These are phyloP conservation scores for Artibeus lituratus DNA, from an alignment of 2,797 vertebrate species.

Conservation along the genomic window DNA sequence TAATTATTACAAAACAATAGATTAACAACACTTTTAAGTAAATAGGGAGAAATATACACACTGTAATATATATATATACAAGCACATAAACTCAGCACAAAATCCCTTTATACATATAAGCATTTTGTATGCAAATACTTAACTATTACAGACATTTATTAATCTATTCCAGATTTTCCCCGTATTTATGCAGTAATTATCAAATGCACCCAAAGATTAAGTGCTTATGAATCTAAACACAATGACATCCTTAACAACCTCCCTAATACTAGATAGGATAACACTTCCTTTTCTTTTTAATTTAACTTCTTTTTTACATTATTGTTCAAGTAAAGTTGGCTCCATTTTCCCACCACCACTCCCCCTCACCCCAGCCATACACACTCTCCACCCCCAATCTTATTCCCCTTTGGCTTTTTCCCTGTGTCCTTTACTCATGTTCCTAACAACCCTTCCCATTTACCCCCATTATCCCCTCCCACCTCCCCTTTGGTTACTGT, in stretches of 20 bases:
- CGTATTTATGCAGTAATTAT: neutral
- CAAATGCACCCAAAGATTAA: neutral
- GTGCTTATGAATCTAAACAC: neutral
- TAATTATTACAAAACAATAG: neutral
- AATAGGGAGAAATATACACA: neutral
- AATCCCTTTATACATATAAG: neutral
- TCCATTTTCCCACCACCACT: too few relatives aligned
- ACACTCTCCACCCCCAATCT: too few relatives aligned
- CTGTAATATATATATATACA: neutral
- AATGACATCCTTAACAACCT: neutral
- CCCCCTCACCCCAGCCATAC: too few relatives aligned
- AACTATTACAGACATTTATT: neutral
- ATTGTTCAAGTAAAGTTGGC: too few relatives aligned
- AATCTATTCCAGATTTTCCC: neutral
- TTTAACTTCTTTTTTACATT: too few relatives aligned
- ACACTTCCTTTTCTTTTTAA: neutral
- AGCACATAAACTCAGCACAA: neutral
- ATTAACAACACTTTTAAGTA: neutral
- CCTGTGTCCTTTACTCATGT: too few relatives aligned
- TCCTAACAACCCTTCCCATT: too few relatives aligned
- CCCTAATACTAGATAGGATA: neutral
- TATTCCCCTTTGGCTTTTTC: too few relatives aligned
- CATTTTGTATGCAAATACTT: neutral
- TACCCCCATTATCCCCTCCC: too few relatives aligned
- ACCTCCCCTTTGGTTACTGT: too few relatives aligned